Conservation (phyloP, 2,797 vertebrate genomes). For the Sphaeramia orbicularis region DNA sequence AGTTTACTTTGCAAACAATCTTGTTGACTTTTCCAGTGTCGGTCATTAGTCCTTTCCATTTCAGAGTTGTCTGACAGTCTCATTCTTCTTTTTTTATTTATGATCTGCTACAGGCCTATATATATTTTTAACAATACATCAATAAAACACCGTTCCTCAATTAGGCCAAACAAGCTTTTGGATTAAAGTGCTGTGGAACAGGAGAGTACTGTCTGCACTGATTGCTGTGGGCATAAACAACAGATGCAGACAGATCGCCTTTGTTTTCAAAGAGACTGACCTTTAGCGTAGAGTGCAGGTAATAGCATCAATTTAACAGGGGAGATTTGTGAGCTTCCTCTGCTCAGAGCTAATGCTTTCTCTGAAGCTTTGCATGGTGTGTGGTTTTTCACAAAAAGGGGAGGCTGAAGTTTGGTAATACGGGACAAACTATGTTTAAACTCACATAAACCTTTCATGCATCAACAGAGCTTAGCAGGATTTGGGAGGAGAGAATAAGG, state of each 20-base stretch:
- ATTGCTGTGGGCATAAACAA: constrained; percentile 60
- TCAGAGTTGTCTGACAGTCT: neutral
- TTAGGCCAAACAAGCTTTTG: constrained; percentile 28
- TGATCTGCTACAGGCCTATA: neutral
- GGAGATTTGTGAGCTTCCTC: constrained; percentile 53
- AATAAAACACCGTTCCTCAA: constrained; percentile 16
- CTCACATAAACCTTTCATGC: constrained; percentile 46
- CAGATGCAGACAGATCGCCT: constrained; percentile 61
- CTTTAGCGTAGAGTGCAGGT: constrained; percentile 67
- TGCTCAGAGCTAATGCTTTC: constrained; percentile 41
- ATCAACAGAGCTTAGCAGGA: constrained; percentile 37
- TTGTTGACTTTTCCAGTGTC: constrained; percentile 22
- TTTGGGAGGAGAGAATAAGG: constrained; percentile 20
- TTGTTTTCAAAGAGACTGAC: constrained; percentile 69
- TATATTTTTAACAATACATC: neutral
- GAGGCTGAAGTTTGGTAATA: constrained; percentile 29
- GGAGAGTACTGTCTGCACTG: constrained; percentile 18
- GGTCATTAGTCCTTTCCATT: constrained; percentile 4
- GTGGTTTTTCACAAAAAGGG: constrained; percentile 24
- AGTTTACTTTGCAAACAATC: neutral
- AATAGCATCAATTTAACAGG: constrained; percentile 71
- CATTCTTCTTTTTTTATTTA: neutral
- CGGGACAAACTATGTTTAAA: constrained; percentile 56
- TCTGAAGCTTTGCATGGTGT: constrained; percentile 19
- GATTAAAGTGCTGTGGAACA: constrained; percentile 60